A percentile compares a stretch with the other conserved stretches of the same genome.
These are phyloP conservation scores for Vombatus ursinus DNA, from an alignment of 2,113 vertebrate species.

Conservation along the genomic window DNA sequence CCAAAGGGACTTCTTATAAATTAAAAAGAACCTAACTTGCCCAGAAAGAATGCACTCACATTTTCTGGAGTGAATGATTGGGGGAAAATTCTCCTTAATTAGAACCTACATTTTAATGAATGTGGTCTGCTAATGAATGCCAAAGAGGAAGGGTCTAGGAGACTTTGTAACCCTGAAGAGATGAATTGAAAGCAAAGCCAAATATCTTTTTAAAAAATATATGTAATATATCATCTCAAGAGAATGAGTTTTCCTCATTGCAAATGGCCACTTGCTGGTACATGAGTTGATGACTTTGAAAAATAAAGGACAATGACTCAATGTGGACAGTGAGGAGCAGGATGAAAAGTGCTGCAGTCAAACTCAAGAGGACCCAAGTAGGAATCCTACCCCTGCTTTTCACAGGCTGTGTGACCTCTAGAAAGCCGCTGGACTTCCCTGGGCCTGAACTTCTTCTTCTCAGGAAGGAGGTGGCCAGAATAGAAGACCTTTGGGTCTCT, in stretches of 20 bases:
- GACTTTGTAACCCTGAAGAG: conserved; percentile 76
- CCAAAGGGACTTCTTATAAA: conserved; percentile 63
- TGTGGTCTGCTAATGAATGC: conserved; percentile 72
- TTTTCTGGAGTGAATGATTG: conserved; percentile 76
- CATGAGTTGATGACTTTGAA: conserved; percentile 58
- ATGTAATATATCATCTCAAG: conserved; percentile 66
- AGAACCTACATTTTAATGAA: conserved; percentile 75
- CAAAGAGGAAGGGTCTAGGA: conserved; percentile 58
- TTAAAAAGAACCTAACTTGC: conserved; percentile 65
- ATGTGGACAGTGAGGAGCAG: background rate
- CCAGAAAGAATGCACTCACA: conserved; percentile 62
- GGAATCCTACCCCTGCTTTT: background rate
- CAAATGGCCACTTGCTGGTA: conserved; percentile 63
- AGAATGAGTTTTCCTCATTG: conserved; percentile 70
- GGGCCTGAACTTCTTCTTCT: background rate
- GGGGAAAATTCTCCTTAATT: conserved; percentile 75
- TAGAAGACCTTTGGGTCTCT: background rate
- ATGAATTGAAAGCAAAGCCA: conserved; percentile 81
- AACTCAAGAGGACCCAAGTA: background rate
- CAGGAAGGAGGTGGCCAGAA: background rate
- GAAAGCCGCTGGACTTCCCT: background rate
- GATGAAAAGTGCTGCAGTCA: background rate
- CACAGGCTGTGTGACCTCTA: background rate
- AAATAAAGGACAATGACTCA: conserved; percentile 76
- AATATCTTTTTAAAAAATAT: conserved; percentile 75